Base-by-base conservation (phyloP, 1,140 invertebrate species). In the Pseudomyrmex dendroicus region DNA sequence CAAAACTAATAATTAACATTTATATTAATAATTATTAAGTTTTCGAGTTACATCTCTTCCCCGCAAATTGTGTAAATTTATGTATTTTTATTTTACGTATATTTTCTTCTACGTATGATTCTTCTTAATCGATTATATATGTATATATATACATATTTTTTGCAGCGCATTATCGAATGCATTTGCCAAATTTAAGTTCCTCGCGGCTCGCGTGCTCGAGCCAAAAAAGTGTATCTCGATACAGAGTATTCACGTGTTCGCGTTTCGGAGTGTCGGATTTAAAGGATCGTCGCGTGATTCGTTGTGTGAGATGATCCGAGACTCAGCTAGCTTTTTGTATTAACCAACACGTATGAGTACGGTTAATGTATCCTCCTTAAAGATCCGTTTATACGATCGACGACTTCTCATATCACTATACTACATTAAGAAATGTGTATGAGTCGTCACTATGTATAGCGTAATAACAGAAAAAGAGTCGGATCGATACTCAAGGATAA, bases 141-240 rank as follows among this genome's bases (percentile, higher is more conserved):
- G 35, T 35, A 7, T 0, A 35, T 35, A 15, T 35, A 4, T 44
- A 20, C 20, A 20, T 20, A 1, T 48, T 59, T 46, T 59, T 78
- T 59, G 52, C 48, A 67, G 35, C 10, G 17, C 59, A 64, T 64
- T 20, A n/a, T 70, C 20, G 44, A 78, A 70, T 70, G 35, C 54
- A 10, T 77, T 86, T 56, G 22, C 15, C 25, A 67, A 84, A n/a
- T 78, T 83, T 78, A 87, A 74, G 82, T 87, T 86, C 85, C 82
- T 86, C 64, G 17, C 52, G 22, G 17, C 25, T 48, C 20, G 15
- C 25, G 15, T 13, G 44, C 12, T 76, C 73, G 73, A 35, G 25
- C 22, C 67, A 63, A 62, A 74, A 52, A 10, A 63, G 12, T 13
- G 8, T 52, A 22, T 77, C 62, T 56, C 25, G 48, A n/a, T 66